Conservation (phyloP, 1,140 invertebrate genomes). For the Scaptomyza pallida region DNA sequence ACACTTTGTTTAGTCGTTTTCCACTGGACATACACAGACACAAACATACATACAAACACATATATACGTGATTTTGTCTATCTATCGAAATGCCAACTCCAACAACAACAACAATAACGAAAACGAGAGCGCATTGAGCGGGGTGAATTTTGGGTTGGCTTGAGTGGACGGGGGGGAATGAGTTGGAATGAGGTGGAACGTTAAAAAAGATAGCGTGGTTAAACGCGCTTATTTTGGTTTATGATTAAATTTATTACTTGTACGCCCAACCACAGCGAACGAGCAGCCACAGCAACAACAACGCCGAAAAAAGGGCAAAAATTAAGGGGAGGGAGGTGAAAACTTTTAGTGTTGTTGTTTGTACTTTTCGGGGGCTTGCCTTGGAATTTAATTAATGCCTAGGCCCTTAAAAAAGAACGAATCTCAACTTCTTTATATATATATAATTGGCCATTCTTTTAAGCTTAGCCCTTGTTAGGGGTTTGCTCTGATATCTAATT, state of each 20-base stretch:
- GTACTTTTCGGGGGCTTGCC: conserved; percentile 29
- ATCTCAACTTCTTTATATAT: conserved; percentile 46
- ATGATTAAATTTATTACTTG: conserved; percentile 81
- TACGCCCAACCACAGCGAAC: conserved; percentile 69
- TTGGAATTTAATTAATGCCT: conserved; percentile 64
- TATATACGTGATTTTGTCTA: conserved; percentile 47
- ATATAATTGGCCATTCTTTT: conserved; percentile 77
- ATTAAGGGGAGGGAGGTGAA: conserved; percentile 13
- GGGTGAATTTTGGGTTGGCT: background rate
- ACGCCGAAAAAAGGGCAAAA: conserved; percentile 24
- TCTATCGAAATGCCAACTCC: conserved; percentile 34
- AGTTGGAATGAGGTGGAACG: conserved; percentile 14
- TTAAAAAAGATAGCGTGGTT: conserved; percentile 78
- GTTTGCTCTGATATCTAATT: conserved; percentile 54
- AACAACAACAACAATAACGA: conserved; percentile 3
- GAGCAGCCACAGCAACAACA: conserved; percentile 31
- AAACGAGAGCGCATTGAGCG: background rate
- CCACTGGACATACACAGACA: conserved; percentile 18
- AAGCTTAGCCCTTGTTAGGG: conserved; percentile 70
- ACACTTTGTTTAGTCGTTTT: conserved; percentile 71
- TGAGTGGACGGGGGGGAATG: no score
- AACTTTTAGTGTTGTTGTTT: conserved; percentile 11
- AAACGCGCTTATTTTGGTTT: conserved; percentile 81
- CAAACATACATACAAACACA: conserved; percentile 19
- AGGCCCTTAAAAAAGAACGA: conserved; percentile 34